phyloP scores from a whole-genome alignment of 2,797 vertebrate species.

The Ctenochaetus hawaiiensis region DNA sequence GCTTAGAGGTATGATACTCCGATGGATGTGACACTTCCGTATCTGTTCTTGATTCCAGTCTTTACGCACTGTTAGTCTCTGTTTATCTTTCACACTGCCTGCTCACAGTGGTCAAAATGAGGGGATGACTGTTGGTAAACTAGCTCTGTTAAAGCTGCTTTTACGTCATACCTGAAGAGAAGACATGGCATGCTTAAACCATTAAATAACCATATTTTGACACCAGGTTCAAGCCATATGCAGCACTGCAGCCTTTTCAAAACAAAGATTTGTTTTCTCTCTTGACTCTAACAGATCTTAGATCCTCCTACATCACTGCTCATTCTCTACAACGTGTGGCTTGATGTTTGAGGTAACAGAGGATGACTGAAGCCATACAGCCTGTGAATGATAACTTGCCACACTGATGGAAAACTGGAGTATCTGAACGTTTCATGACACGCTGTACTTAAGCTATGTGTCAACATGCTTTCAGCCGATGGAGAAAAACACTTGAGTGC shows the following conservation, averaged over 20 bases:
- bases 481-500: neutral
- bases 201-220: conserved; percentile 19
- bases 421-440: neutral
- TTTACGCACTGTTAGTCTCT: too few species aligned
- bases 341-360: conserved; percentile 38
- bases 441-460: neutral
- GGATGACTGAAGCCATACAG: conserved; percentile 10
- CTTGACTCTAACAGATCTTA: conserved; percentile 32
- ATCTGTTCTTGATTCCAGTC: too few species aligned
- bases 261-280: conserved; percentile 40
- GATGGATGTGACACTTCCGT: too few species aligned
- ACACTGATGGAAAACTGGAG: neutral
- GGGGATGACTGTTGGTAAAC: neutral
- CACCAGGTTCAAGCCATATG: conserved; percentile 13
- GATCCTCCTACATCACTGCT: conserved; percentile 44
- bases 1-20: too few species aligned
- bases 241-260: conserved; percentile 7
- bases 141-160: neutral
- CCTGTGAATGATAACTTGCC: neutral
- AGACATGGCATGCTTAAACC: neutral
- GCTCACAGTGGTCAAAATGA: conserved; percentile 15
- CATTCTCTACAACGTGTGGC: conserved; percentile 1
- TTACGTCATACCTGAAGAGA: neutral
- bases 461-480: neutral
- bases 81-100: conserved; percentile 19